Base-by-base conservation (phyloP, 2,113 vertebrate species). In the Poeciliopsis prolifica region DNA sequence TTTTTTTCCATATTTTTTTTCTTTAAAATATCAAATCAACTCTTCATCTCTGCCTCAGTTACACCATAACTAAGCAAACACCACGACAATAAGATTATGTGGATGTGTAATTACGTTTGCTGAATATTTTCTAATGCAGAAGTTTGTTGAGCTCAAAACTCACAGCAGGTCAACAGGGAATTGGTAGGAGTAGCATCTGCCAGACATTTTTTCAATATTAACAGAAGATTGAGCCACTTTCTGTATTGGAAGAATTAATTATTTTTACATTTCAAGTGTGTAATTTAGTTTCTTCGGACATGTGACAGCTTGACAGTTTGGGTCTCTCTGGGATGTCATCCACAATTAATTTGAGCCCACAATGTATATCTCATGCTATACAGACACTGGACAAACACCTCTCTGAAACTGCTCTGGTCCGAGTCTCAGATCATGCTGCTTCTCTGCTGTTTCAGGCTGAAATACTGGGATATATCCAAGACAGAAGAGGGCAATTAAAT, bases 221-320 rank as follows among this genome's bases (percentile, higher is more conserved):
- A 22, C 48, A 54, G 6, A 54, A 22, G 6, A 24, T 24, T 24
- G 14, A 5, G 8, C 4, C 22, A 54, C 22, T 9, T 24, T 22
- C 14, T 15, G 14, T 24, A 54, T 6, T 51, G 15, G 14, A 3
- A 51, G 19, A 54, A 8, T 54, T 19, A 24, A 24, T 54, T 54
- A 54, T 24, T 54, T 8, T 24, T 24, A 24, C 5, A 54, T 54
- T 54, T 8, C 19, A 54, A 24, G 19, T 54, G 48, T 64, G 29
- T 71, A 66, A 74, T 67, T 74, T 42, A 42, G 63, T 77, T 61
- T 79, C 35, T 28, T 75, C 51, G 37, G 74, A 30, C 24, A 58
- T 8, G 48, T 70, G 44, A 74, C 80, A 70, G 33, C 72, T 19
- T 84, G 68, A 60, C 51, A 54, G 19, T 58, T 58, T 35, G 29